A percentile compares a stretch with the other conserved stretches of the same genome.
Conservation (phyloP, 2,113 vertebrate species). For the Prunella fulvescens region DNA sequence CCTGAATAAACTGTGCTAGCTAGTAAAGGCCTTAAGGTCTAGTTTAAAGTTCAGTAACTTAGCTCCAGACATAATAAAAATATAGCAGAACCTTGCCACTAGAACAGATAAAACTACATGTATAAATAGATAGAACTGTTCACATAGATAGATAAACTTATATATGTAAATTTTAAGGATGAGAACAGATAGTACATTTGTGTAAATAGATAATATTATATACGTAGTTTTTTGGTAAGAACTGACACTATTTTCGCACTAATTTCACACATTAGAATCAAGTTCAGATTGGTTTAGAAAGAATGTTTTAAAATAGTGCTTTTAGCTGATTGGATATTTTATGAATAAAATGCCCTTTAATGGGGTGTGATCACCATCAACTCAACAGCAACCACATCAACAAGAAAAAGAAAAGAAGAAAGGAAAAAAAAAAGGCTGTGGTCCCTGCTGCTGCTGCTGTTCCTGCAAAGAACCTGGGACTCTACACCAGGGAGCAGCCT, state of each 20-base stretch:
- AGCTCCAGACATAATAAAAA: background rate
- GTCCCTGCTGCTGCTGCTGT: background rate
- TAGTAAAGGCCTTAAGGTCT: background rate
- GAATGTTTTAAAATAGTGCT: background rate
- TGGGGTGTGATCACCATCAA: background rate
- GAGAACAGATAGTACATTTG: background rate
- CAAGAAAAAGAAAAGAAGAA: background rate
- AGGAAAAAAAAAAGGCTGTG: background rate
- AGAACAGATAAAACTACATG: background rate
- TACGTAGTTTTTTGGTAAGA: background rate
- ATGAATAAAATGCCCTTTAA: background rate
- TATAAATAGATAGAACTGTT: background rate
- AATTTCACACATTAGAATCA: background rate
- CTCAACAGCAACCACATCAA: background rate
- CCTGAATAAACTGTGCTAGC: background rate
- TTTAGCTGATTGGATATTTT: background rate
- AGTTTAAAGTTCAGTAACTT: background rate
- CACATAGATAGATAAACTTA: background rate
- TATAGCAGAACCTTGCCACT: background rate
- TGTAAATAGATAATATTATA: background rate
- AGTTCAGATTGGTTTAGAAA: background rate
- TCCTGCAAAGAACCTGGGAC: background rate
- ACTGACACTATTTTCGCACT: background rate
- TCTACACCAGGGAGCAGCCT: background rate
- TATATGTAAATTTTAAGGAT: background rate